Evolutionary conservation across 1,140 invertebrate species (phyloP).

Genomic region (Ericerus pela): DNA sequence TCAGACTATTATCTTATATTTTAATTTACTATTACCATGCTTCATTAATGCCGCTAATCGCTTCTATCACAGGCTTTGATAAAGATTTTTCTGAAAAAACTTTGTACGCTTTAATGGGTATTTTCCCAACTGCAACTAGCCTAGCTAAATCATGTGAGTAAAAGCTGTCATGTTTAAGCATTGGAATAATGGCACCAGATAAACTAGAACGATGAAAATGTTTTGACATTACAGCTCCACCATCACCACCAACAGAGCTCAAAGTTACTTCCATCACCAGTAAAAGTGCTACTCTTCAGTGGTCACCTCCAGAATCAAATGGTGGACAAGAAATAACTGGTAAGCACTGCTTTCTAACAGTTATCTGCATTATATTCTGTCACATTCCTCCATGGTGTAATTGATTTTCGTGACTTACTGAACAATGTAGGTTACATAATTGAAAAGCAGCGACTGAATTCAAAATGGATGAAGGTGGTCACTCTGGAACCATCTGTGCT

Average conservation of each 20-base stretch:
- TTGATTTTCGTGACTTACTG: conserved; percentile 4
- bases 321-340: conserved; percentile 76
- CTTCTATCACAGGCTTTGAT: conserved; percentile 11
- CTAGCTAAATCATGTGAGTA: background rate
- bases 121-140: conserved; percentile 37
- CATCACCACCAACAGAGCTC: conserved; percentile 64
- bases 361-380: background rate
- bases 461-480: conserved; percentile 78
- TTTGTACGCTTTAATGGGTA: conserved; percentile 38
- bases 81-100: conserved; percentile 27
- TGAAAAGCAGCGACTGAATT: conserved; percentile 65
- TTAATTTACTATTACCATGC: too few relatives aligned
- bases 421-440: conserved; percentile 64
- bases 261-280: conserved; percentile 63
- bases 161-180: too few relatives aligned
- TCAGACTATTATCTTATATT: too few relatives aligned
- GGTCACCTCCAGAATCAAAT: conserved; percentile 66
- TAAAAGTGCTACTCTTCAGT: conserved; percentile 67
- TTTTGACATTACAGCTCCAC: conserved; percentile 46
- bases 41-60: background rate
- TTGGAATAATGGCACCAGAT: too few relatives aligned
- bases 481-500: conserved; percentile 62
- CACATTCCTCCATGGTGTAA: background rate
- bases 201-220: too few relatives aligned
- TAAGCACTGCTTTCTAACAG: conserved; percentile 26